phyloP scores from a whole-genome alignment of 2,888 invertebrate genomes.

The Cosmia pyralina region DNA sequence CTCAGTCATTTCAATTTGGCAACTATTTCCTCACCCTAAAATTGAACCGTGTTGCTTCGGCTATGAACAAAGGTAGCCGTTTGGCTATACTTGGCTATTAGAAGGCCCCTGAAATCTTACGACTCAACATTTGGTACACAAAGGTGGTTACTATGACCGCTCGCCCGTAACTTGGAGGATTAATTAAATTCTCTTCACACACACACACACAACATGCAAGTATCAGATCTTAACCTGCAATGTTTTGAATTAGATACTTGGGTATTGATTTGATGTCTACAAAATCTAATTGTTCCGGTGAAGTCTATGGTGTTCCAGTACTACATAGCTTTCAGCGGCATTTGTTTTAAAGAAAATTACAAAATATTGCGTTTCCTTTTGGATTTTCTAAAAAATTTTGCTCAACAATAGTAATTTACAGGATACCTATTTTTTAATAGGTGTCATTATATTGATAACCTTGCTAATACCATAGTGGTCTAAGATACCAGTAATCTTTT shows the following conservation, averaged over 20 bases:
- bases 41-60: slow-evolving; percentile 2
- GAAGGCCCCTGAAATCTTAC: slow-evolving; percentile 63
- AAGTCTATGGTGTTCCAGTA: neutral
- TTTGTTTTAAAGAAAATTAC: neutral
- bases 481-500: neutral
- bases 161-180: slow-evolving; percentile 72
- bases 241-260: slow-evolving; percentile 44
- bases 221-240: slow-evolving; percentile 68
- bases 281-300: neutral
- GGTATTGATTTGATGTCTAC: slow-evolving; percentile 8
- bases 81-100: slow-evolving; percentile 31
- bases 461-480: too few species aligned
- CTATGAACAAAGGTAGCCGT: slow-evolving; percentile 50
- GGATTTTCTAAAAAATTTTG: too few species aligned
- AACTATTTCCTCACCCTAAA: slow-evolving; percentile 26
- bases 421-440: neutral
- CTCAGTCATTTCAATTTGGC: slow-evolving; percentile 23
- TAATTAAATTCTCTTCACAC: slow-evolving; percentile 79
- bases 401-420: too few species aligned
- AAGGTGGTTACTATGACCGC: slow-evolving; percentile 68
- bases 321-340: too few species aligned
- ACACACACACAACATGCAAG: slow-evolving; percentile 48
- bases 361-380: too few species aligned
- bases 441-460: too few species aligned
- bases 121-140: slow-evolving; percentile 61